phyloP scores from a whole-genome alignment of 2,888 invertebrate species.

The Eristalinus sepulchralis region DNA sequence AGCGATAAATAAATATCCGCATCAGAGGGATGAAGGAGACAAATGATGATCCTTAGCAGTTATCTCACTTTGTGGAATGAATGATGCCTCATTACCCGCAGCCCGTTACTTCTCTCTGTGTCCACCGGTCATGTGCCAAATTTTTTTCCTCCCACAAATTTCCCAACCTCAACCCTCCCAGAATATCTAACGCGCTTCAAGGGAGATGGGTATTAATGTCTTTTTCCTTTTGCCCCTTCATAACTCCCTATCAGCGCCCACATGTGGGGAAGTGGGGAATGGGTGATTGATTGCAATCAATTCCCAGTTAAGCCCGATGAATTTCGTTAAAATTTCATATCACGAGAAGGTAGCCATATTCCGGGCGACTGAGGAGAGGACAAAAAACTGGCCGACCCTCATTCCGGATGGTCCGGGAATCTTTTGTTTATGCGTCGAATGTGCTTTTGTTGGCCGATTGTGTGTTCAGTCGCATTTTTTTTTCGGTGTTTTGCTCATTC shows the following conservation, averaged over 20 bases:
- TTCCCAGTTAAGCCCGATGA: constrained; percentile 77
- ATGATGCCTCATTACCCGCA: constrained; percentile 60
- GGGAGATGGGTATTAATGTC: neutral
- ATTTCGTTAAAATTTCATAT: constrained; percentile 68
- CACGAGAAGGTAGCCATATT: constrained; percentile 21
- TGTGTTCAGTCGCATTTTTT: constrained; percentile 36
- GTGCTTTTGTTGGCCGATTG: constrained; percentile 34
- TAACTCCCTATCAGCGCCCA: neutral
- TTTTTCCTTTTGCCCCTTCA: constrained; percentile 7
- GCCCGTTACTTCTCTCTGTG: constrained; percentile 31
- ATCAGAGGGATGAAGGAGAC: constrained; percentile 44
- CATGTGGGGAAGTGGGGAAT: constrained; percentile 51
- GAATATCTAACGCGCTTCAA: constrained; percentile 34
- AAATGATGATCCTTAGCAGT: constrained; percentile 66
- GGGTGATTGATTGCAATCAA: constrained; percentile 80
- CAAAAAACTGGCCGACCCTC: constrained; percentile 3
- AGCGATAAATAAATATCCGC: constrained; percentile 40
- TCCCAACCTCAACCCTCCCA: neutral
- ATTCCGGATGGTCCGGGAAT: constrained; percentile 21
- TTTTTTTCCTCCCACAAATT: neutral
- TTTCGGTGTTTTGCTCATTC: constrained; percentile 3
- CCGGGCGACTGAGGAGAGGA: neutral
- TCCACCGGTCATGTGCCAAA: neutral
- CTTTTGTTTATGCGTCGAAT: constrained; percentile 57
- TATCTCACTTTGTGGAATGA: constrained; percentile 62